Base-by-base conservation (phyloP, 2,888 invertebrate species). In the Celastrina argiolus region DNA sequence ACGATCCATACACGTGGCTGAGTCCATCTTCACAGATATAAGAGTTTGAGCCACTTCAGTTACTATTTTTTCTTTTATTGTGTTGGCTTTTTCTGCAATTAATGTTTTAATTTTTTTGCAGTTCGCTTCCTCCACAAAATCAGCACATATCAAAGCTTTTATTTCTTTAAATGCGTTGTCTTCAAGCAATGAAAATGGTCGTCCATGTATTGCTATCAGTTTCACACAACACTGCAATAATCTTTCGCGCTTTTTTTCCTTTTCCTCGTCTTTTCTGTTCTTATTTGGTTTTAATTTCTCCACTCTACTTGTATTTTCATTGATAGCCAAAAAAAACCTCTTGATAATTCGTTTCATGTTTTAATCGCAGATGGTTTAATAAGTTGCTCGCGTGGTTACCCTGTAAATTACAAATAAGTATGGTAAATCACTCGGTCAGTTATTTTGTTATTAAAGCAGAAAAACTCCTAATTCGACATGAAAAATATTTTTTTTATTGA, bases 131-230 rank as follows among this genome's bases (percentile, higher is more conserved):
- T 56, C 56, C 28, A 56, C 56, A 28, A 56, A 56, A 56, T 56
- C 56, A 56, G 56, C 56, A 56, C 26, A 56, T 56, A 56, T 56
- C 56, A 56, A 26, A 56, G 56, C 56, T 56, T 56, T 56, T 22
- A 56, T 56, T 56, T 56, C 56, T 56, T 28, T 56, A 56, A 56
- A 22, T 56, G 56, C 26, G 22, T 56, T 22, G 28, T 56, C 56
- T 22, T 56, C 56, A 26, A 56, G 56, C 28, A 56, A 28, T 26
- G 56, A 56, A 56, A 56, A 56, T 26, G 22, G 56, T 56, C 56
- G 56, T 56, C 56, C 56, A 56, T 56, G 56, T 26, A 56, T 56
- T 22, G 56, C 26, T 14, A 56, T 28, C 26, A 56, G 56, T 56
- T 56, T 56, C 56, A 56, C 56, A 56, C 56, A 56, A 56, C 56